Evolutionary conservation across 2,797 vertebrate genomes (phyloP).

Genomic region (Natrix natrix): DNA sequence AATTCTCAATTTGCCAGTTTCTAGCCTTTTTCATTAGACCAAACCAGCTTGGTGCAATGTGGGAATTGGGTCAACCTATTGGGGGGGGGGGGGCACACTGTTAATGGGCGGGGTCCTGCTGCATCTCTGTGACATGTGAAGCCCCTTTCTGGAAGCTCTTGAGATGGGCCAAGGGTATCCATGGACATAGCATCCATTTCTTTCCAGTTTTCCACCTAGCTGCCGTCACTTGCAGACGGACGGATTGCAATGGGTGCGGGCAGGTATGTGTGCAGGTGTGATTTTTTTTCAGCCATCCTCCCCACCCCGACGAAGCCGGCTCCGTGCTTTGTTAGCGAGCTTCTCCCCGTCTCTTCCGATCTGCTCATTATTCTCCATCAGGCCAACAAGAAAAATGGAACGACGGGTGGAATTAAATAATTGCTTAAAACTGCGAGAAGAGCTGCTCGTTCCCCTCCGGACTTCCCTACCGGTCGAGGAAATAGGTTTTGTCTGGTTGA

Average conservation of each 20-base stretch:
- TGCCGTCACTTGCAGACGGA: constrained; percentile 10
- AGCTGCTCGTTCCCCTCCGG: constrained; percentile 46
- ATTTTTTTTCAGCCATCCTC: constrained; percentile 28
- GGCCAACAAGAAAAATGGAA: constrained; percentile 35
- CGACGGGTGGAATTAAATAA: constrained; percentile 43
- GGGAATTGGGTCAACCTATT: neutral
- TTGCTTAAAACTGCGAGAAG: constrained; percentile 23
- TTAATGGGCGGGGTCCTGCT: neutral
- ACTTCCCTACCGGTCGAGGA: constrained; percentile 41
- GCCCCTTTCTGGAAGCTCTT: neutral
- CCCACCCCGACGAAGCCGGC: neutral
- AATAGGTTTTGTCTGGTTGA: constrained; percentile 43
- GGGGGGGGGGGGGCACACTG: no score
- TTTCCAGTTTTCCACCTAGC: neutral
- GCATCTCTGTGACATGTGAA: neutral
- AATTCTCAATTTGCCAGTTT: no score
- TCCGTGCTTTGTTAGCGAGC: constrained; percentile 12
- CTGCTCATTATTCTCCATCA: constrained; percentile 44
- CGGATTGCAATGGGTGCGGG: neutral
- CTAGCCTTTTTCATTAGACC: no score
- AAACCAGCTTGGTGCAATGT: neutral
- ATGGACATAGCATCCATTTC: accelerated
- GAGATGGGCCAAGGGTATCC: neutral
- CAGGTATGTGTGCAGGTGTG: no score
- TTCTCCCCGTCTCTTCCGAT: constrained; percentile 34